A percentile compares a stretch with the other conserved stretches of the same genome.
These are phyloP conservation scores for Sminthurides aquaticus DNA, from an alignment of 2,888 invertebrate species.

Conservation along the genomic window DNA sequence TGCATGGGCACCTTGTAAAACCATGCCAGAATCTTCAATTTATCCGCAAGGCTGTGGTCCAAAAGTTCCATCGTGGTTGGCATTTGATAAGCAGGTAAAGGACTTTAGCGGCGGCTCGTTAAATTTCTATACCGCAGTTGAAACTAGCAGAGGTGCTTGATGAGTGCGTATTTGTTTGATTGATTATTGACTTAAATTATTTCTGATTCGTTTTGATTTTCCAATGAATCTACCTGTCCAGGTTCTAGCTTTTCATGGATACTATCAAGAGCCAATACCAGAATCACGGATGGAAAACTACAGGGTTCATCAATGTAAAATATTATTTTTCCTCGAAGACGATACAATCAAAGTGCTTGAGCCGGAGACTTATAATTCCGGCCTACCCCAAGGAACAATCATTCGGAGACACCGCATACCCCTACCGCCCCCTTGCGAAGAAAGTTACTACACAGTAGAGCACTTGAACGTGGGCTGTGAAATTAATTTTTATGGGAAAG, in stretches of 20 bases:
- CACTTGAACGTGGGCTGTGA: slow-evolving; percentile 79
- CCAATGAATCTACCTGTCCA: slow-evolving; percentile 44
- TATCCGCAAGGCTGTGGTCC: slow-evolving; percentile 68
- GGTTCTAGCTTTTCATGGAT: slow-evolving; percentile 70
- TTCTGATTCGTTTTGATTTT: no score
- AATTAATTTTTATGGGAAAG: slow-evolving; percentile 70
- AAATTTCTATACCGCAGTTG: no score
- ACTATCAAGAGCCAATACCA: slow-evolving; percentile 69
- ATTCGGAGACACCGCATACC: slow-evolving; percentile 76
- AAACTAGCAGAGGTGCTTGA: no score
- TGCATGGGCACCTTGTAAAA: slow-evolving; percentile 49
- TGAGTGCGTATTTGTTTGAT: no score
- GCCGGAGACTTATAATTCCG: slow-evolving; percentile 73
- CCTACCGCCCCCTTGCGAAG: slow-evolving; percentile 62
- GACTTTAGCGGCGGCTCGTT: background rate
- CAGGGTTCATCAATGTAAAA: slow-evolving; percentile 69
- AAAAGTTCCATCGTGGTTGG: slow-evolving; percentile 74
- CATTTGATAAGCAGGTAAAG: slow-evolving; percentile 74
- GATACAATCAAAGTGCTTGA: slow-evolving; percentile 82
- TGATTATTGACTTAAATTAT: no score
- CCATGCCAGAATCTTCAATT: slow-evolving; percentile 58
- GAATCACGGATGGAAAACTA: slow-evolving; percentile 62
- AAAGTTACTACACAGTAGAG: slow-evolving; percentile 71
- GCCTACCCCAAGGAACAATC: slow-evolving; percentile 65
- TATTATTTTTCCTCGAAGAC: slow-evolving; percentile 82